phyloP scores from a whole-genome alignment of 2,888 invertebrate species.

The Cephus rjabovi region DNA sequence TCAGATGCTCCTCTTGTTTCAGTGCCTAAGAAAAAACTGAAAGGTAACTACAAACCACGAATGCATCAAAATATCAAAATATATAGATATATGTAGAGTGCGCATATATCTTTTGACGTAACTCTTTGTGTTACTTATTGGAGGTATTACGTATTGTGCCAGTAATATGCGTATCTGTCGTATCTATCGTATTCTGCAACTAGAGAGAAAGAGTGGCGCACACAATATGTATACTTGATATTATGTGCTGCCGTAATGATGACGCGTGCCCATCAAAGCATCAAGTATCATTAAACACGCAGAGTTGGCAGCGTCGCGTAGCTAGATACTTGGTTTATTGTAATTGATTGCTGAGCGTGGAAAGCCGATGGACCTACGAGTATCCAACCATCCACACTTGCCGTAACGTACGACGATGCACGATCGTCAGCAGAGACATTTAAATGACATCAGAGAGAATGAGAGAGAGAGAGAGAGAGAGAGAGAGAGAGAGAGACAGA shows the following conservation, averaged over 20 bases:
- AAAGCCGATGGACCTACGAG: background rate
- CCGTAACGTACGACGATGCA: too few species aligned
- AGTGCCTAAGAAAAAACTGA: constrained; percentile 85
- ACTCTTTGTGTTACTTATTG: constrained; percentile 33
- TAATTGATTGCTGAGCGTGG: constrained; percentile 1
- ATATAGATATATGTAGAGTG: too few species aligned
- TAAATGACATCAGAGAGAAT: too few species aligned
- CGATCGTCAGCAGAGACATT: too few species aligned
- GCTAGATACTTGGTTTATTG: constrained; percentile 10
- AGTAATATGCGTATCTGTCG: constrained; percentile 36
- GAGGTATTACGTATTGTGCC: constrained; percentile 24
- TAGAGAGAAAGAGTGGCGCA: constrained; percentile 5
- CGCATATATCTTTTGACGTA: constrained; percentile 34
- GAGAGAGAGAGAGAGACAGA: too few species aligned
- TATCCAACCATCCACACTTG: too few species aligned
- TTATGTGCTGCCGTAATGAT: constrained; percentile 18
- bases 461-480: too few species aligned
- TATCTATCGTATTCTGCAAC: constrained; percentile 24
- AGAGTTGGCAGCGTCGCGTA: constrained; percentile 19
- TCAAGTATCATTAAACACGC: background rate
- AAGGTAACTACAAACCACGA: constrained; percentile 68
- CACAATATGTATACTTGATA: too few species aligned
- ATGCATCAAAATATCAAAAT: constrained; percentile 46
- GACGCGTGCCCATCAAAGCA: constrained; percentile 12
- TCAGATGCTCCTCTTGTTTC: constrained; percentile 77